These are phyloP conservation scores for Drosophila formosana DNA, from an alignment of 2,888 invertebrate genomes.

Conservation along the genomic window DNA sequence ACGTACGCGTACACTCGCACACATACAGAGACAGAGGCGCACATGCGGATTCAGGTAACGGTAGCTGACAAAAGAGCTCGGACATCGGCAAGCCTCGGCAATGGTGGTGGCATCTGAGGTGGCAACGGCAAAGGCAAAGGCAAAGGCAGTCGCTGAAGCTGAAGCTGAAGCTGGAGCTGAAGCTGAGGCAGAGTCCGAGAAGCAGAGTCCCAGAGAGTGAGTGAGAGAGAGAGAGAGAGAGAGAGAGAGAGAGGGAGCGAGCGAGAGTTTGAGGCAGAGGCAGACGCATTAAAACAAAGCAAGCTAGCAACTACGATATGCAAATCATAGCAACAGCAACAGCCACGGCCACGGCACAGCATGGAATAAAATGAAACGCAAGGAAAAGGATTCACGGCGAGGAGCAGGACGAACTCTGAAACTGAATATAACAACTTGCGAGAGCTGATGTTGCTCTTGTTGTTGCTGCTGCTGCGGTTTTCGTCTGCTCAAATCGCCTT, in stretches of 20 bases:
- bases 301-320: constrained; percentile 76
- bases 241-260: neutral
- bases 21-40: constrained; percentile 9
- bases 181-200: constrained; percentile 18
- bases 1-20: constrained; percentile 11
- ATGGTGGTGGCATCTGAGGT: constrained; percentile 25
- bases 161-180: constrained; percentile 8
- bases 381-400: constrained; percentile 64
- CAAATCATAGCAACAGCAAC: constrained; percentile 75
- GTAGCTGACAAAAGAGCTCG: constrained; percentile 74
- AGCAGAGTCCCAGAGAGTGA: neutral
- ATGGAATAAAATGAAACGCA: constrained; percentile 55
- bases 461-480: constrained; percentile 55
- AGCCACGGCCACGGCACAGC: constrained; percentile 27
- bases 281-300: constrained; percentile 79
- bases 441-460: constrained; percentile 73
- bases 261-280: constrained; percentile 23
- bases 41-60: constrained; percentile 58
- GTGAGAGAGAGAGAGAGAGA: constrained; percentile 12
- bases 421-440: constrained; percentile 72
- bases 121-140: constrained; percentile 2
- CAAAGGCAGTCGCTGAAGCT: constrained; percentile 1
- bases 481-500: constrained; percentile 77
- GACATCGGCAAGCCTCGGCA: constrained; percentile 58
- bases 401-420: constrained; percentile 48